phyloP scores from a whole-genome alignment of 2,113 vertebrate genomes.

The Turdus rufiventris region DNA sequence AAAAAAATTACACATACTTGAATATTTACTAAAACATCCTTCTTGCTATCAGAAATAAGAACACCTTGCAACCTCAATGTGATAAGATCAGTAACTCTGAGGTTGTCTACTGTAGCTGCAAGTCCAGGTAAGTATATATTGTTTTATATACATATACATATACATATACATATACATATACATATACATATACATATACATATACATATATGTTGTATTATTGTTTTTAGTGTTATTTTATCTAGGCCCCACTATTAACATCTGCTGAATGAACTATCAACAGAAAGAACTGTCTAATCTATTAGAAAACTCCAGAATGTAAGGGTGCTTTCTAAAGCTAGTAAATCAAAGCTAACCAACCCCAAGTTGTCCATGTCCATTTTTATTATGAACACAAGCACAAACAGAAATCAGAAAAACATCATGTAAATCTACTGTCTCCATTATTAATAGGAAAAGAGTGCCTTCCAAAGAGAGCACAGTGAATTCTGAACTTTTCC shows the following conservation, averaged over 20 bases:
- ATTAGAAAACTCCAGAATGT: background rate
- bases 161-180: too few relatives aligned
- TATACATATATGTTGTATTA: too few relatives aligned
- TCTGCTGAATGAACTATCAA: background rate
- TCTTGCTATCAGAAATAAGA: background rate
- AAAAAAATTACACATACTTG: background rate
- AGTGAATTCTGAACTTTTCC: background rate
- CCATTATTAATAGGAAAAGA: background rate
- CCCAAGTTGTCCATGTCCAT: background rate
- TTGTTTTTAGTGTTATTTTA: background rate
- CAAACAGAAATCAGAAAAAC: background rate
- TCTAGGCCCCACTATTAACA: background rate
- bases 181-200: too few relatives aligned
- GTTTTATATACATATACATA: too few relatives aligned
- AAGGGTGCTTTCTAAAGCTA: background rate
- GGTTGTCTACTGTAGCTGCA: background rate
- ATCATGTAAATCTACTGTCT: rapidly evolving
- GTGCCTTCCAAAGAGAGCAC: background rate
- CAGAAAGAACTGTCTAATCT: background rate
- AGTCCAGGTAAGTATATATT: background rate
- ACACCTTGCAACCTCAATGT: background rate
- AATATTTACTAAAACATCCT: background rate
- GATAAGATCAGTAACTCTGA: background rate
- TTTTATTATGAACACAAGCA: background rate
- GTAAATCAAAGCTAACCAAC: background rate